Evolutionary conservation across 2,113 vertebrate genomes (phyloP), one percentile per base, ranked within the genome.

Genomic region (Embiotoca jacksoni): DNA sequence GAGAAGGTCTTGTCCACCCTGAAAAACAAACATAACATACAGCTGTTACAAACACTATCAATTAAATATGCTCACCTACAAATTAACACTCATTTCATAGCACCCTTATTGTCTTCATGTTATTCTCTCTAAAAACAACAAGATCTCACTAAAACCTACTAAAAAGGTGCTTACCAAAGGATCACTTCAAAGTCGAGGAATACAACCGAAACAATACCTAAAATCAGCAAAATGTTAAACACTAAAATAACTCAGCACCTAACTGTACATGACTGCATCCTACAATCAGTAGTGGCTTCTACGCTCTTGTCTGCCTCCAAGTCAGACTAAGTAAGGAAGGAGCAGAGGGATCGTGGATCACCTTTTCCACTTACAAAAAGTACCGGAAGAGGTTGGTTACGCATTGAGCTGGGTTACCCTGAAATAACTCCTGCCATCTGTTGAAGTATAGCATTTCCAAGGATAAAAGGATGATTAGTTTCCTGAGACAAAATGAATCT

Each of bases 1-100:
- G 92, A 82, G 78, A 94, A 94, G 1, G 92, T 91, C 88, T 93
- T 94, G 87, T 94, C 93, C 77, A 93, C 92, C 73, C 93, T 94
- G 80, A 66, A 62, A 49, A 86, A 88, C 35, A 13, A 61, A 80
- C 6, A 87, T 14, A 58, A 61, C 64, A 14, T 3, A 54, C 32
- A 61, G 32, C 1, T 37, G 11, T 81, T 78, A 71, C 5, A 57
- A 72, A 49, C 6, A 16, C 14, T 7, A 16, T 3, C 16, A 58
- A 32, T 16, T 11, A 5, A 32, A 33, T 23, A 13, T 15, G 9
- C 2, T 14, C 30, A 54, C 6, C 36, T 54, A 7, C 10, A 15
- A 68, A 6, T n/a, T 46, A 4, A 50, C 16, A 50, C 14, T 52
- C 10, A 3, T 52, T 23, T 52, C 4, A 52, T 14, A 7, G 15